phyloP scores from a whole-genome alignment of 1,140 invertebrate genomes.

The Cotesia glomerata region DNA sequence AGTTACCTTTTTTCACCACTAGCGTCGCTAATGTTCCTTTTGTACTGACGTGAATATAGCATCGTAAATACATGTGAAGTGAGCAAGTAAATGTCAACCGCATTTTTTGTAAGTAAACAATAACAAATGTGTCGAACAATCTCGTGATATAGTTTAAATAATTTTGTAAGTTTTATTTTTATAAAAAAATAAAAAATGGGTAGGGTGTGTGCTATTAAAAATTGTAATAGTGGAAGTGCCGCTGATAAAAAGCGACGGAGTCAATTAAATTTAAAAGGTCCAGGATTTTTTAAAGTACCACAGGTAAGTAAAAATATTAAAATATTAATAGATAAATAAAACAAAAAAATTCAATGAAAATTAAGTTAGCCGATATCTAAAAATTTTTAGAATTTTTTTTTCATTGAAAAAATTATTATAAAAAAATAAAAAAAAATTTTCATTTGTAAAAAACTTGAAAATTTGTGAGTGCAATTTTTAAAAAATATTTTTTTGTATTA shows the following conservation, averaged over 20 bases:
- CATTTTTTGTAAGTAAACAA: background rate
- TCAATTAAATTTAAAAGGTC: background rate
- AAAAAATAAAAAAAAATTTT: no score
- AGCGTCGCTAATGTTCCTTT: background rate
- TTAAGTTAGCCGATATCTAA: no score
- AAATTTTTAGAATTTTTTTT: no score
- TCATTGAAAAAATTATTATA: no score
- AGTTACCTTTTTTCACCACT: background rate
- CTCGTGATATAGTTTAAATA: no score
- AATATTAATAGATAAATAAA: background rate
- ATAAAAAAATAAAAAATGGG: background rate
- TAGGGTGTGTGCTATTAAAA: background rate
- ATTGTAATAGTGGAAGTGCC: background rate
- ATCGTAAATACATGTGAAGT: background rate
- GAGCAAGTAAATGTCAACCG: background rate
- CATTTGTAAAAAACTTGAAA: no score
- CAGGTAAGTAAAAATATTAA: background rate
- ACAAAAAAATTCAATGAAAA: no score
- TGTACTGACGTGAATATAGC: background rate
- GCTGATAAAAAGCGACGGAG: background rate
- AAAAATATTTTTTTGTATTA: no score
- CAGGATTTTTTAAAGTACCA: constrained; percentile 4
- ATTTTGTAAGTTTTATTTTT: no score
- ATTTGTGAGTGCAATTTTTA: no score
- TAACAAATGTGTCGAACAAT: no score